Percentiles rank a stretch among this genome's conserved stretches.
These are phyloP conservation scores for Artemia sinica DNA, from an alignment of 2,888 invertebrate species.

Conservation along the genomic window DNA sequence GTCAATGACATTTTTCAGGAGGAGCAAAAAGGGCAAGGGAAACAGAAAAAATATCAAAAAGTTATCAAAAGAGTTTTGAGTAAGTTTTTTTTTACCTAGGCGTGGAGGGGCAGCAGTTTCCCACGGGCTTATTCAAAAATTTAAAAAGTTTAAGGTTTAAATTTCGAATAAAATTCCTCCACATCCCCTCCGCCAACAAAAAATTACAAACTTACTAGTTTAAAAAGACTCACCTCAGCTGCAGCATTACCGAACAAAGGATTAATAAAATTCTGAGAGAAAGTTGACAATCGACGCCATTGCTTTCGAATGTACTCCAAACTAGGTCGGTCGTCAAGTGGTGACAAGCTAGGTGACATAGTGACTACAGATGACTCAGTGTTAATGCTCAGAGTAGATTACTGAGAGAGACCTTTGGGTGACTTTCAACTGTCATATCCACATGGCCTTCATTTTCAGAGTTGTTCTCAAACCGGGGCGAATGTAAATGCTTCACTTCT, in stretches of 20 bases:
- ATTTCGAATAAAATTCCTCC: too few relatives aligned
- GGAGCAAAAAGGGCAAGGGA: too few relatives aligned
- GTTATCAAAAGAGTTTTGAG: too few relatives aligned
- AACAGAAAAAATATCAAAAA: too few relatives aligned
- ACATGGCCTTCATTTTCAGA: background rate
- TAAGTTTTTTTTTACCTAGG: too few relatives aligned
- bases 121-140: too few relatives aligned
- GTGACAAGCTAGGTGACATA: background rate
- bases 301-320: background rate
- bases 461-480: constrained; percentile 1
- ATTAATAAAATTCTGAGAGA: constrained; percentile 5
- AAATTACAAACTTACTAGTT: too few relatives aligned
- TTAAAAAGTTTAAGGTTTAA: too few relatives aligned
- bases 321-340: background rate
- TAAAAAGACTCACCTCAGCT: background rate
- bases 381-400: background rate
- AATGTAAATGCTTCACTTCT: constrained; percentile 1
- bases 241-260: background rate
- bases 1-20: too few relatives aligned
- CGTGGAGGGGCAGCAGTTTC: too few relatives aligned
- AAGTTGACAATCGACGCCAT: background rate
- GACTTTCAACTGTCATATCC: background rate
- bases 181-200: too few relatives aligned
- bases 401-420: background rate
- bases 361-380: background rate